Evolutionary conservation across 2,113 vertebrate species (phyloP), one percentile per base, ranked within the genome.

Genomic region (Climacteris rufus): DNA sequence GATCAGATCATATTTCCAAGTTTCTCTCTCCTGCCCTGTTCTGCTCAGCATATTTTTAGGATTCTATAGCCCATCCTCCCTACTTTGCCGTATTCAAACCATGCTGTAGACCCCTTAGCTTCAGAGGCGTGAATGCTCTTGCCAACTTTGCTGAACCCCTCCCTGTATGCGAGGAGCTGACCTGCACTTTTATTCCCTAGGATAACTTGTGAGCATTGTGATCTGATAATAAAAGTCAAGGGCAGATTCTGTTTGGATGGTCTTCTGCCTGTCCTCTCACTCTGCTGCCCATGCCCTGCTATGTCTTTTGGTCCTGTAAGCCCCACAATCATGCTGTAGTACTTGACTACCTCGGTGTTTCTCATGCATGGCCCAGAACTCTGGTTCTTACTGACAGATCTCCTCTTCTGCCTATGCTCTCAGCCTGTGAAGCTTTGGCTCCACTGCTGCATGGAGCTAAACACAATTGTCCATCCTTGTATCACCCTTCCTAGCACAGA

Each of bases 371-470:
- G 30, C 11, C 6, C 42, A 54, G 49, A 14, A 18, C 14, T 30
- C 47, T n/a, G 22, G 31, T 61, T 10, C 49, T 37, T 54, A 5
- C 20, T 20, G 45, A 5, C 44, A 69, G 30, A 25, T 21, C 13
- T 63, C 14, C 16, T 22, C 5, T 66, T 22, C 18, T 35, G 10
- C 18, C 40, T 33, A 4, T 0, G 0, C 18, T 53, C 30, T 44
- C 69, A 84, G 24, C 14, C 27, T 47, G 3, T 13, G 30, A 27
- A 76, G 7, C 30, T 89, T 68, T n/a, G 47, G 19, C 18, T 84
- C 30, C 27, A 5, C 50, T 28, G 39, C 27, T 64, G 10, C 6
- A 0, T 1, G 2, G n/a, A 37, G 6, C 20, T 45, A 19, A 61
- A 24, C 15, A 47, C 7, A 23, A 13, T 33, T n/a, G 50, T 21